Conservation (phyloP, 2,888 invertebrate genomes). For the Adelphocoris suturalis region DNA sequence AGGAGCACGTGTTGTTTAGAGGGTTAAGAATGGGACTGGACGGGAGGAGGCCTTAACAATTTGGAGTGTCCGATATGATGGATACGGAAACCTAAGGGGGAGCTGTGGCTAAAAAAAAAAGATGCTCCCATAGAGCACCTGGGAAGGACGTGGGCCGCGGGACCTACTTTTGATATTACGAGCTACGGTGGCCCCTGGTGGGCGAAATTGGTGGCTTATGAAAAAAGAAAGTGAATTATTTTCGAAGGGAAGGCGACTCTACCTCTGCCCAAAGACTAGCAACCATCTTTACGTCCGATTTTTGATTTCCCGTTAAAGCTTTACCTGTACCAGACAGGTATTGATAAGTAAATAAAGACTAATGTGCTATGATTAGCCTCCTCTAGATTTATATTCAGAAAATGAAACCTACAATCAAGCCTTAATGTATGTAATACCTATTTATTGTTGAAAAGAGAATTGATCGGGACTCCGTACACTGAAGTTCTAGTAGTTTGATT, state of each 20-base stretch:
- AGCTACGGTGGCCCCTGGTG: neutral
- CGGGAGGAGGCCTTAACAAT: conserved; percentile 18
- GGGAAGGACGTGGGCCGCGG: conserved; percentile 3
- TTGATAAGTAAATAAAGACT: too few relatives aligned
- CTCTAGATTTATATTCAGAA: too few relatives aligned
- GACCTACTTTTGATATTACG: neutral
- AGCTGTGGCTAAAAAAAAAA: neutral
- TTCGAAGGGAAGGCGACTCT: neutral
- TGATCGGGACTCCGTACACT: too few relatives aligned
- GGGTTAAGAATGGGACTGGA: conserved; percentile 33
- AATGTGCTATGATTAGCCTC: too few relatives aligned
- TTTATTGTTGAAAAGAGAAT: too few relatives aligned
- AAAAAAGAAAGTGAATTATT: conserved; percentile 11
- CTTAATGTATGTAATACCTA: too few relatives aligned
- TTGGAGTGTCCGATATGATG: conserved; percentile 54
- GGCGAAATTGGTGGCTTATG: conserved; percentile 45
- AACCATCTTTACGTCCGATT: neutral
- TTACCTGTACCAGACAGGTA: too few relatives aligned
- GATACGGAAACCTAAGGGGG: conserved; percentile 18
- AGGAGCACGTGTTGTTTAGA: conserved; percentile 48
- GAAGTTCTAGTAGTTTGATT: too few relatives aligned
- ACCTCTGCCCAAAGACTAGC: neutral
- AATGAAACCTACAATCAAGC: too few relatives aligned
- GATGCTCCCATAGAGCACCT: conserved; percentile 28
- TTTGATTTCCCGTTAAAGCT: neutral